Conservation (phyloP, 2,797 vertebrate genomes). For the Pipistrellus nathusii region DNA sequence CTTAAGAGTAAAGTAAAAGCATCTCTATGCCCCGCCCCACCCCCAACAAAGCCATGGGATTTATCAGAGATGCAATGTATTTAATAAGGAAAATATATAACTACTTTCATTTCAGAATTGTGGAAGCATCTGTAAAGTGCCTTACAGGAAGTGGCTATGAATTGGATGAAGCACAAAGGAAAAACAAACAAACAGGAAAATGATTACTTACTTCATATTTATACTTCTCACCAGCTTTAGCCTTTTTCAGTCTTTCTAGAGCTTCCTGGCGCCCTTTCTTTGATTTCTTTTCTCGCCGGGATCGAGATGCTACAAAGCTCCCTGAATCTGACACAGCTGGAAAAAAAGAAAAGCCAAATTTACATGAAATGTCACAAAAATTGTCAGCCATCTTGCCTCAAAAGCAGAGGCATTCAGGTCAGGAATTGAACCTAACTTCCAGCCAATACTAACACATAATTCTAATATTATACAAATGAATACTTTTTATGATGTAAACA, state of each 20-base stretch:
- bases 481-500: constrained; percentile 8
- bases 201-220: constrained; percentile 94
- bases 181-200: constrained; percentile 47
- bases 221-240: constrained; percentile 95
- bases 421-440: neutral
- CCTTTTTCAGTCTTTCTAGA: constrained; percentile 95
- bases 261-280: constrained; percentile 95
- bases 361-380: constrained; percentile 62
- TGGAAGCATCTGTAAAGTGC: constrained; percentile 27
- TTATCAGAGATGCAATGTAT: neutral
- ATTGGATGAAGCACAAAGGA: neutral
- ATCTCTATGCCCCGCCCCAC: neutral
- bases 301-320: constrained; percentile 91
- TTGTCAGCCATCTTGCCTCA: constrained; percentile 55
- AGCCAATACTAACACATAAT: constrained; percentile 31
- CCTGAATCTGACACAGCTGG: constrained; percentile 85
- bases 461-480: constrained; percentile 46
- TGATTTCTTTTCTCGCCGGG: constrained; percentile 94
- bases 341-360: constrained; percentile 37
- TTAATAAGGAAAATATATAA: constrained; percentile 2
- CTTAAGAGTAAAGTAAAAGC: constrained; percentile 47
- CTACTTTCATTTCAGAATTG: constrained; percentile 15
- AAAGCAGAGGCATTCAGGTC: neutral
- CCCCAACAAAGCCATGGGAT: neutral
- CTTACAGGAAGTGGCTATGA: constrained; percentile 19